Evolutionary conservation across 2,113 vertebrate genomes (phyloP), one percentile per base, ranked within the genome.

Genomic region (Leptobrachium leishanense): DNA sequence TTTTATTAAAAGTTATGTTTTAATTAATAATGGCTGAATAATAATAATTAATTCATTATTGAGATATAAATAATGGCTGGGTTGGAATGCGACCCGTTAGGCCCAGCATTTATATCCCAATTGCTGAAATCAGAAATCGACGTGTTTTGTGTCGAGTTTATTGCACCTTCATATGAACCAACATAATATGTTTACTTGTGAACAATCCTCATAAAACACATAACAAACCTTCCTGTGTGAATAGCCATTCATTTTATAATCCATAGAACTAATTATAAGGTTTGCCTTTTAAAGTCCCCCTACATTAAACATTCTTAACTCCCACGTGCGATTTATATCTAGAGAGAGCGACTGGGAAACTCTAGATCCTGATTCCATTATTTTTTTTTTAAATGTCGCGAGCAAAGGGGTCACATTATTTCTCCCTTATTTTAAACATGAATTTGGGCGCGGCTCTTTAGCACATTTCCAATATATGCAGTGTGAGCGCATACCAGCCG

Each of bases 241-340:
- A 67, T 79, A 79, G 72, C 62, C 43, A 43, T 66, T 44, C 72
- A 66, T 79, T 65, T 43, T 43, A 63, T 43, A 54, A 54, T 79
- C 66, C n/a, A 43, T 73, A 62, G 72, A 73, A 67, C 77, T 79
- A 79, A 79, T 79, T 79, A 79, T 79, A 79, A 71, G 15, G 43
- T 72, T 72, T 57, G 31, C 50, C 59, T 66, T 67, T 62, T 79
- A 79, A 73, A 67, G 53, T 4, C 69, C n/a, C 42, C 41, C 64
- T 54, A 76, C 74, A 75, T 70, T 79, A 39, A 39, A 79, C 77
- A 79, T 79, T 79, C 77, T 67, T 79, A 2, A 74, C 65, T 62
- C 71, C 78, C 78, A 55, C 72, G 39, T 54, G 78, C 44, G 74
- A 74, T 81, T 31, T 81, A 39, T 81, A 81, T 81, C 72, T 81